A percentile compares a stretch with the other conserved stretches of the same genome.
phyloP scores from a whole-genome alignment of 2,888 invertebrate species.

The Seira sanloemensis region DNA sequence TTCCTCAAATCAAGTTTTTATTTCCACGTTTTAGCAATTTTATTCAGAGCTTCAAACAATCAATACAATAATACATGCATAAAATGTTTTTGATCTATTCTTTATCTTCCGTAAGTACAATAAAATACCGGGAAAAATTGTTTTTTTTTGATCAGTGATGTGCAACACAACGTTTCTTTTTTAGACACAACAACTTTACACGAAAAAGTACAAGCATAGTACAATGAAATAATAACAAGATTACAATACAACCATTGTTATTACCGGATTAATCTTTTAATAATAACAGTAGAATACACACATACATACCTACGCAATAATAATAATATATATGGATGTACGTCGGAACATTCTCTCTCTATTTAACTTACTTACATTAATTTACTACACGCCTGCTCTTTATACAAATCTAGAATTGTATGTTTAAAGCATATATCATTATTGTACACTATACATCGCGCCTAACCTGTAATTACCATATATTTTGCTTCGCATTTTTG shows the following conservation, averaged over 20 bases:
- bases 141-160: too few species aligned
- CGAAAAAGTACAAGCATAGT: slow-evolving; percentile 50
- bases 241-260: neutral
- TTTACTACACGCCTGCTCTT: too few species aligned
- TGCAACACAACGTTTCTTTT: slow-evolving; percentile 25
- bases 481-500: slow-evolving; percentile 12
- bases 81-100: slow-evolving; percentile 33
- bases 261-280: slow-evolving; percentile 17
- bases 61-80: slow-evolving; percentile 32
- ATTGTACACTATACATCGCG: too few species aligned
- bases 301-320: too few species aligned
- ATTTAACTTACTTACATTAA: slow-evolving; percentile 6
- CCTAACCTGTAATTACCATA: slow-evolving; percentile 17
- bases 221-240: slow-evolving; percentile 28
- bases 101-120: slow-evolving; percentile 48
- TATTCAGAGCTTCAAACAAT: too few species aligned
- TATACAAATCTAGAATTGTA: too few species aligned
- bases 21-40: too few species aligned
- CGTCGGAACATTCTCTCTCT: too few species aligned
- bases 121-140: slow-evolving; percentile 59
- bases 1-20: too few species aligned
- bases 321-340: slow-evolving; percentile 26
- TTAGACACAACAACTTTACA: slow-evolving; percentile 44
- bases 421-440: too few species aligned
- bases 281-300: neutral